phyloP scores from a whole-genome alignment of 2,113 vertebrate species.

The Chionis minor region DNA sequence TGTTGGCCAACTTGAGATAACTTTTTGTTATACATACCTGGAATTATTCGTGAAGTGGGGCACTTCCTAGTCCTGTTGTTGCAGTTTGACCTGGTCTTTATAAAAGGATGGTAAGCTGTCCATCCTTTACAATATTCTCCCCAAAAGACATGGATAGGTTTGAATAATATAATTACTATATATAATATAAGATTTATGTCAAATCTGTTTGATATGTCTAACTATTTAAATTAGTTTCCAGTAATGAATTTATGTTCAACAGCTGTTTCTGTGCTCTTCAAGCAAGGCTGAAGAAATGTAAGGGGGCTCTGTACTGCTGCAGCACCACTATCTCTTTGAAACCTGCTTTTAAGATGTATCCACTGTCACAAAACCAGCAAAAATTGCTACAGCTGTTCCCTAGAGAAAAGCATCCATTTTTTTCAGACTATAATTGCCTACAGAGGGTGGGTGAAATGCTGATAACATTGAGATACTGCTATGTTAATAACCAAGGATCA shows the following conservation, averaged over 20 bases:
- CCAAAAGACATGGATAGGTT: neutral
- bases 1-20: neutral
- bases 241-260: neutral
- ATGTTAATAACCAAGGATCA: neutral
- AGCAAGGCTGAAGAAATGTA: neutral
- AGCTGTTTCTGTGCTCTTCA: neutral
- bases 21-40: neutral
- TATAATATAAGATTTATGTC: neutral
- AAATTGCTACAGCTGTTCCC: neutral
- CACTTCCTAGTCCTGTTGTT: neutral
- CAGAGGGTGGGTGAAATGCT: neutral
- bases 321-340: neutral
- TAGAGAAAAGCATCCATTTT: neutral
- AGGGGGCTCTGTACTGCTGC: neutral
- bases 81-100: neutral
- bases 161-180: neutral
- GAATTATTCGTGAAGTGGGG: neutral
- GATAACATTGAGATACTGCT: neutral
- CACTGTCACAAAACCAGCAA: neutral
- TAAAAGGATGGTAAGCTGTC: neutral
- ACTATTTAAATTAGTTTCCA: neutral
- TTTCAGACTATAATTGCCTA: neutral
- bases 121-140: neutral
- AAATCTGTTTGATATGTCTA: neutral
- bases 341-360: neutral